phyloP scores from a whole-genome alignment of 2,113 vertebrate genomes.

The Pedetes capensis region DNA sequence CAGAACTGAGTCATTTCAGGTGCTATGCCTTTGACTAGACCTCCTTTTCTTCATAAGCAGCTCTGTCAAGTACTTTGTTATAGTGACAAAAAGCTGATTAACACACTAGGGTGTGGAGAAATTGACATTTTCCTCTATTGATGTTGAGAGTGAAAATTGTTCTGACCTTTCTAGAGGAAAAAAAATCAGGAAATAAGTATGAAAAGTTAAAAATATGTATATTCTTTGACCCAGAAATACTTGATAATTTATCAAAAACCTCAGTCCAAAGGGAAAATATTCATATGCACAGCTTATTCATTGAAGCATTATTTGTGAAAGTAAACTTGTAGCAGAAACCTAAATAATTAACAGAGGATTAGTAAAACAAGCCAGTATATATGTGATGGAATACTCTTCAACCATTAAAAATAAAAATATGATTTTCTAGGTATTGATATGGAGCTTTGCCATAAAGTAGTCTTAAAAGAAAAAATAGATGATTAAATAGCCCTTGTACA shows the following conservation, averaged over 20 bases:
- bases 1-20: too few relatives aligned
- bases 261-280: background rate
- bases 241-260: background rate
- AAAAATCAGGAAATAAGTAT: background rate
- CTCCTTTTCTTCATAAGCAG: background rate
- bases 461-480: background rate
- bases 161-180: background rate
- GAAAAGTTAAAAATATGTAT: background rate
- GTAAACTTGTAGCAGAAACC: background rate
- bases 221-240: background rate
- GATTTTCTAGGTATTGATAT: background rate
- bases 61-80: background rate
- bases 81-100: background rate
- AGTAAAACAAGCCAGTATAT: background rate
- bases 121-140: background rate
- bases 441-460: background rate
- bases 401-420: background rate
- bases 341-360: background rate
- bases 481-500: background rate
- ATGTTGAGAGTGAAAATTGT: background rate
- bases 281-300: slow-evolving; percentile 12
- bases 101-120: background rate
- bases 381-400: background rate
- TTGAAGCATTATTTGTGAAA: background rate
- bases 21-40: background rate